Evolutionary conservation across 2,797 vertebrate genomes (phyloP).

Genomic region (Poecile montanus): DNA sequence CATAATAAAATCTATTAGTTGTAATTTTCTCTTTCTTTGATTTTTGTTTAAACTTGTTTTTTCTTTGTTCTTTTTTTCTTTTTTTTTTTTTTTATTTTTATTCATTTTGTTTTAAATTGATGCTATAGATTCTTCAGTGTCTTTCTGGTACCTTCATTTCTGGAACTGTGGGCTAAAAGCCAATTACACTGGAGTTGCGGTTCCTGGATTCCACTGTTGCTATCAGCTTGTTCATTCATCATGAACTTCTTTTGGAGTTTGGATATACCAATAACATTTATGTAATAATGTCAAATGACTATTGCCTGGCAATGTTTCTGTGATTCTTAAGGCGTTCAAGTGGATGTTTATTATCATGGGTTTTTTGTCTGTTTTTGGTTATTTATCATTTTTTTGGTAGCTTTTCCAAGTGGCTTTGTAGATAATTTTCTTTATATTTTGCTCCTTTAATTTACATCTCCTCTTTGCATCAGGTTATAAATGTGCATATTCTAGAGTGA

Average conservation of each 20-base stretch:
- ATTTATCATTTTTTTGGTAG: not conserved
- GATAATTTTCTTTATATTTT: not conserved
- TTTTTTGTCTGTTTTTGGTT: not conserved
- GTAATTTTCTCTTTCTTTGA: not conserved
- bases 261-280: not conserved
- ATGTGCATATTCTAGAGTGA: not conserved
- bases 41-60: not conserved
- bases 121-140: not conserved
- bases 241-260: not conserved
- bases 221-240: not conserved
- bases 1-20: not conserved
- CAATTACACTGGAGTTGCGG: not conserved
- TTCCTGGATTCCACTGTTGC: not conserved
- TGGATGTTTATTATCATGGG: not conserved
- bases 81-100: accelerated
- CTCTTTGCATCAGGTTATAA: not conserved
- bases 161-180: not conserved
- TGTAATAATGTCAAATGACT: not conserved
- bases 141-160: not conserved
- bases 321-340: not conserved
- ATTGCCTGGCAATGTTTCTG: not conserved
- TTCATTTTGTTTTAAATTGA: not conserved
- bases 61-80: not conserved
- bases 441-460: not conserved
- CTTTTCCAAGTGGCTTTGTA: not conserved